Percentiles rank a stretch among this genome's conserved stretches.
Conservation (phyloP, 2,888 invertebrate species). For the Limnephilus auricula region DNA sequence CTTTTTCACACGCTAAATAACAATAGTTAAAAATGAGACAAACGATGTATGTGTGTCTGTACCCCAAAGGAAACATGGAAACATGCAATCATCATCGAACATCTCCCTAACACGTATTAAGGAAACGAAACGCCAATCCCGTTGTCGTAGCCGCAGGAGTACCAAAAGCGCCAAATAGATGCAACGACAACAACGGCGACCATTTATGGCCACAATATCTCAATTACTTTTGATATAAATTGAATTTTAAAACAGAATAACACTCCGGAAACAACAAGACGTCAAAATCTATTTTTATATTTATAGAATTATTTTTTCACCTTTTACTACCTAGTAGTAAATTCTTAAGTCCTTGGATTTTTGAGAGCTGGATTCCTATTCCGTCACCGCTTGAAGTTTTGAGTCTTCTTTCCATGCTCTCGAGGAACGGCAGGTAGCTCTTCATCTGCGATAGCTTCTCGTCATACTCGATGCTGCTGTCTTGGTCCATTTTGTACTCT, state of each 20-base stretch:
- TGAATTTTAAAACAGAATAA: not conserved
- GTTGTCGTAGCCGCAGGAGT: too few species aligned
- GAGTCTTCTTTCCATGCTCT: slow-evolving; percentile 82
- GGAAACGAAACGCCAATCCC: too few species aligned
- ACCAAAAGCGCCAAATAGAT: too few species aligned
- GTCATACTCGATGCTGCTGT: slow-evolving; percentile 76
- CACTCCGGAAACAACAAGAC: not conserved
- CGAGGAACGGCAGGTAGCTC: slow-evolving; percentile 85
- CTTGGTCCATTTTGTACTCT: slow-evolving; percentile 49
- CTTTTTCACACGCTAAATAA: too few species aligned
- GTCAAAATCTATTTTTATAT: not conserved
- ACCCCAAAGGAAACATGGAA: too few species aligned
- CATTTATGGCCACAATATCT: not conserved
- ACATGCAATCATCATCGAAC: too few species aligned
- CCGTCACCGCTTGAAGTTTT: slow-evolving; percentile 75
- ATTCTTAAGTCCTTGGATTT: slow-evolving; percentile 81
- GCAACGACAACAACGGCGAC: not conserved
- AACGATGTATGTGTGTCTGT: too few species aligned
- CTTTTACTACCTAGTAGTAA: slow-evolving; percentile 82
- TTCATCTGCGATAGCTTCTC: slow-evolving; percentile 82
- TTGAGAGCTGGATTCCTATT: slow-evolving; percentile 80
- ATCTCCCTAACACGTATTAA: too few species aligned
- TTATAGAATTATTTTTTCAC: slow-evolving; percentile 69
- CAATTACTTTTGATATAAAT: not conserved
- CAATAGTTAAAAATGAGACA: too few species aligned